phyloP scores from a whole-genome alignment of 2,113 vertebrate genomes.

The Gnathonemus echidnorhynchus region DNA sequence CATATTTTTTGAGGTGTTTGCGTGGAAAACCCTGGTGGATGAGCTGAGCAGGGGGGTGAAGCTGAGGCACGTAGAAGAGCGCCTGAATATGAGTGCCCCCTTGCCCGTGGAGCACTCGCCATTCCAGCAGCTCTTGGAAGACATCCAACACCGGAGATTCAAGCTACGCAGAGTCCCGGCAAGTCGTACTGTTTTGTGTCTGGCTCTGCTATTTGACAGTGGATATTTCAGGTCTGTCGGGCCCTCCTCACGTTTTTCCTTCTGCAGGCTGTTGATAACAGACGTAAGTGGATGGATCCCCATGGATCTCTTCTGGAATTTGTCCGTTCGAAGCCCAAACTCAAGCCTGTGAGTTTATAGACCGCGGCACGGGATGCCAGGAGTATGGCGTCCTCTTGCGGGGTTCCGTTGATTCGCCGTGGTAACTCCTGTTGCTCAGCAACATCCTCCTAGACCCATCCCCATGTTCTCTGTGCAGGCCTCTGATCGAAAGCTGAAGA shows the following conservation, averaged over 20 bases:
- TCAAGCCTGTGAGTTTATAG: conserved; percentile 34
- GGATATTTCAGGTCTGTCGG: neutral
- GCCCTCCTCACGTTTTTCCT: neutral
- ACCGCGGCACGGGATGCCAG: neutral
- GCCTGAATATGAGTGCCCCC: rapidly evolving
- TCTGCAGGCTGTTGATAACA: neutral
- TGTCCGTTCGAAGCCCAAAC: conserved; percentile 27
- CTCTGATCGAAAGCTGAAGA: conserved; percentile 31
- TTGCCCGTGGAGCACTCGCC: conserved; percentile 25
- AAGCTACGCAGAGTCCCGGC: conserved; percentile 54
- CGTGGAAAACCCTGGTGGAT: conserved; percentile 40
- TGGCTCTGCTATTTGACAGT: neutral
- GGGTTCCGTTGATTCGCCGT: neutral
- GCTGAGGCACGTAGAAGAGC: conserved; percentile 33
- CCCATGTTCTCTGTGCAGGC: conserved; percentile 20
- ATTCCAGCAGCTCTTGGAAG: conserved; percentile 49
- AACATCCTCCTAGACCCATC: neutral
- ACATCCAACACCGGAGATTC: conserved; percentile 54
- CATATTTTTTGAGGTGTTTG: conserved; percentile 30
- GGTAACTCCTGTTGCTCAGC: neutral
- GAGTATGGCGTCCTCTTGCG: neutral
- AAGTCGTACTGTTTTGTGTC: neutral
- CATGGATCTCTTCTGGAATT: conserved; percentile 29
- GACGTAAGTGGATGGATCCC: conserved; percentile 1
- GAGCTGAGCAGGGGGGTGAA: conserved; percentile 48